phyloP scores from a whole-genome alignment of 2,888 invertebrate genomes.

The Copidosoma aretas region DNA sequence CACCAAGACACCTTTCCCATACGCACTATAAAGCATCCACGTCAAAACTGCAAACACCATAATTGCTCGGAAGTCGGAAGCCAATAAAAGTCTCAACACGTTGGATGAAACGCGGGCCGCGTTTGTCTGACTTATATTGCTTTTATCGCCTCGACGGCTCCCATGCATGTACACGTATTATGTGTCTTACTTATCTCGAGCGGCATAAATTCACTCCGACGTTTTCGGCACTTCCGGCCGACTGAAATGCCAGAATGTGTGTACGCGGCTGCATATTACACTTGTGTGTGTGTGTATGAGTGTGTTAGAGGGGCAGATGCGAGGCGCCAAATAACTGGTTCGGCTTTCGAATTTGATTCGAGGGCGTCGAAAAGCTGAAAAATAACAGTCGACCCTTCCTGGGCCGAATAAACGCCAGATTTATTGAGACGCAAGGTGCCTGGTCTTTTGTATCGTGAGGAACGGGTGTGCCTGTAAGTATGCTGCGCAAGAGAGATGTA shows the following conservation, averaged over 20 bases:
- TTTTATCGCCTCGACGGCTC: constrained; percentile 18
- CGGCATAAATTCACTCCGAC: constrained; percentile 33
- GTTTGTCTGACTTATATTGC: constrained; percentile 19
- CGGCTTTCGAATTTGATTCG: constrained; percentile 38
- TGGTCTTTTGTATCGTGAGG: not conserved
- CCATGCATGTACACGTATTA: too few species aligned
- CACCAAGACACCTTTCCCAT: not conserved
- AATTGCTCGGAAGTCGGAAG: constrained; percentile 7
- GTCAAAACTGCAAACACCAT: constrained; percentile 4
- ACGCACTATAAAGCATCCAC: not conserved
- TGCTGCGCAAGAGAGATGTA: too few species aligned
- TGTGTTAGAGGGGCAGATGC: constrained; percentile 32
- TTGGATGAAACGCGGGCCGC: not conserved
- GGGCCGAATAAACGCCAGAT: constrained; percentile 17
- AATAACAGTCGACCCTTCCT: constrained; percentile 38
- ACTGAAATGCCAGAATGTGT: too few species aligned
- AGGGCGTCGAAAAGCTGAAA: constrained; percentile 41
- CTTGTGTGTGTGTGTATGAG: not conserved
- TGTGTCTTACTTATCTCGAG: constrained; percentile 22
- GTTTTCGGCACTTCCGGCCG: constrained; percentile 39
- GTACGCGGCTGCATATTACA: too few species aligned
- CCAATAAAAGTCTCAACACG: constrained; percentile 15
- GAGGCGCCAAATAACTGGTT: constrained; percentile 38
- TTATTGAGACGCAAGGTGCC: constrained; percentile 16
- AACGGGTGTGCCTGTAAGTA: not conserved